Evolutionary conservation across 23 tunicate genomes (phyloP).

Genomic region (Botrylloides violaceus): DNA sequence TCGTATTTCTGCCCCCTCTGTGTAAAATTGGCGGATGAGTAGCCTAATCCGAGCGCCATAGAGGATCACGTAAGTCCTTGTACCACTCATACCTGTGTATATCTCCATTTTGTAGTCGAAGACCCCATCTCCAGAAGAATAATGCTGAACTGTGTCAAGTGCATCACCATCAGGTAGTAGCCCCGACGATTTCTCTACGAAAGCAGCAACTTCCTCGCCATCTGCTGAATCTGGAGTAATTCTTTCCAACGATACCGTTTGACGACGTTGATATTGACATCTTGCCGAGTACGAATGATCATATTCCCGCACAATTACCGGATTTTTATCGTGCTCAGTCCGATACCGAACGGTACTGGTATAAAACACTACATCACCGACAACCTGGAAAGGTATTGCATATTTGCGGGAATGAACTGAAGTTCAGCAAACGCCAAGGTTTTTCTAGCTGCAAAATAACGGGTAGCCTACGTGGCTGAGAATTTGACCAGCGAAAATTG

Average conservation of each 20-base stretch:
- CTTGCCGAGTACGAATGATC: constrained; percentile 42
- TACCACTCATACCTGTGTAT: constrained; percentile 29
- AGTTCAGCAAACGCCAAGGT: too few relatives aligned
- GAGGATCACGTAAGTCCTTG: too few relatives aligned
- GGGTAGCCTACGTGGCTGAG: too few relatives aligned
- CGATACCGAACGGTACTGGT: constrained; percentile 21
- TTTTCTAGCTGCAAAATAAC: too few relatives aligned
- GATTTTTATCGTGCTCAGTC: not conserved
- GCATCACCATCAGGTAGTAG: not conserved
- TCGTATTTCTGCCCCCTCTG: too few relatives aligned
- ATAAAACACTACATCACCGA: constrained; percentile 25
- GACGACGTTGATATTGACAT: constrained; percentile 53
- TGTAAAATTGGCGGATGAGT: too few relatives aligned
- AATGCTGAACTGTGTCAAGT: constrained; percentile 13
- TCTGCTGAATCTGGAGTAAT: not conserved
- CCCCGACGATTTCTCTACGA: not conserved
- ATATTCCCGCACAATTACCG: constrained; percentile 36
- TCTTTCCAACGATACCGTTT: constrained; percentile 20
- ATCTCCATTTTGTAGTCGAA: constrained; percentile 50
- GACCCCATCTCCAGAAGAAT: constrained; percentile 52
- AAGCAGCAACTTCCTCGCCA: constrained; percentile 31
- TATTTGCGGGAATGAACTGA: not conserved
- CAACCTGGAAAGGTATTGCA: constrained; percentile 21
- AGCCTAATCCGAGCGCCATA: too few relatives aligned
- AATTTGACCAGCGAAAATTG: too few relatives aligned